Conservation (phyloP, 2,888 invertebrate genomes). For the Andrena camellia region DNA sequence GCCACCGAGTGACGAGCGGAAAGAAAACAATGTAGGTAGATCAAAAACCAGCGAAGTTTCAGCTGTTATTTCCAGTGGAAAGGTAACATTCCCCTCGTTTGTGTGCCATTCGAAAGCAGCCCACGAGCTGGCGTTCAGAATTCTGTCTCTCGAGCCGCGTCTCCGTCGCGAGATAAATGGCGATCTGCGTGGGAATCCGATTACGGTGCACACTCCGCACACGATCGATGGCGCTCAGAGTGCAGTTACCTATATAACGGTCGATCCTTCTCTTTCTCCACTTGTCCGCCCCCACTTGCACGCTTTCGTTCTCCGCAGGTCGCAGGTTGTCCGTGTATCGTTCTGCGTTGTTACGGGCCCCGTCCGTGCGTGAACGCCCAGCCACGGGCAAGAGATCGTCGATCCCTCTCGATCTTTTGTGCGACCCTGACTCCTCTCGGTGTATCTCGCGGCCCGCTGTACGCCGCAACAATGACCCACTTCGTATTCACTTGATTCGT, state of each 20-base stretch:
- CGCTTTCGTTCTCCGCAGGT: constrained; percentile 27
- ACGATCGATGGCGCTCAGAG: constrained; percentile 73
- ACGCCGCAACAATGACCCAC: constrained; percentile 65
- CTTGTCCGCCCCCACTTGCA: constrained; percentile 13
- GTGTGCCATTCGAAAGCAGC: neutral
- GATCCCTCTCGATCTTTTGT: constrained; percentile 56
- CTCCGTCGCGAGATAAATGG: constrained; percentile 14
- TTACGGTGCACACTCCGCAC: constrained; percentile 62
- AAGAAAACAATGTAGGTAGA: too few species aligned
- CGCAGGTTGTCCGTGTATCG: constrained; percentile 57
- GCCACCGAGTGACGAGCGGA: too few species aligned
- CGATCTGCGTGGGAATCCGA: constrained; percentile 69
- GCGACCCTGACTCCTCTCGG: constrained; percentile 49
- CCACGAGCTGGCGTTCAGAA: constrained; percentile 2
- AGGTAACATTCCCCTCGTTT: neutral
- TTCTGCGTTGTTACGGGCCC: constrained; percentile 56
- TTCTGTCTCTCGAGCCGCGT: constrained; percentile 19
- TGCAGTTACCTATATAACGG: constrained; percentile 72
- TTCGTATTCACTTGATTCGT: constrained; percentile 55
- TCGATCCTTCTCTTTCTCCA: constrained; percentile 53
- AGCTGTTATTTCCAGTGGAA: neutral
- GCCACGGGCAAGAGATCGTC: constrained; percentile 46
- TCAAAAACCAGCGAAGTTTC: neutral
- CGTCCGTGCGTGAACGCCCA: constrained; percentile 65
- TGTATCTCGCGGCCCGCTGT: constrained; percentile 19